Percentiles rank a stretch among this genome's conserved stretches.
Evolutionary conservation across 2,797 vertebrate genomes (phyloP).

Genomic region (Alosa sapidissima): DNA sequence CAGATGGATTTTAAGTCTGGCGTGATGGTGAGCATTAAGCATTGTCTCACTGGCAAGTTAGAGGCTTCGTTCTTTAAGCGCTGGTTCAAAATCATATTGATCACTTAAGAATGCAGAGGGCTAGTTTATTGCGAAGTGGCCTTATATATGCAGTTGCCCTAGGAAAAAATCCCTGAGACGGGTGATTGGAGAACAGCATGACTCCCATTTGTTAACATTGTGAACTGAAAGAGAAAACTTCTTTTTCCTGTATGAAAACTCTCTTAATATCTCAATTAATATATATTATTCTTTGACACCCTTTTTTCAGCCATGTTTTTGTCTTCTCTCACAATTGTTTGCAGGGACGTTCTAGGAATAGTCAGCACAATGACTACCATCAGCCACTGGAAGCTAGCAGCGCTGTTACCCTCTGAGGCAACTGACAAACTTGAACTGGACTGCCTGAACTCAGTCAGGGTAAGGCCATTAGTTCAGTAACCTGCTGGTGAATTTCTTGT

Average conservation of each 20-base stretch:
- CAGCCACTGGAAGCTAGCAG: slow-evolving; percentile 71
- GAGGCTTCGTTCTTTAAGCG: too few relatives aligned
- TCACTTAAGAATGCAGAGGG: too few relatives aligned
- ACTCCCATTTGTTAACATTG: too few relatives aligned
- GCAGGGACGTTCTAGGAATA: slow-evolving; percentile 84
- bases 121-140: too few relatives aligned
- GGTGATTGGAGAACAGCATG: too few relatives aligned
- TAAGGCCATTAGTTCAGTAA: slow-evolving; percentile 57
- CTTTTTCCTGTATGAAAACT: background rate
- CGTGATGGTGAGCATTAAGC: too few relatives aligned
- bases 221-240: too few relatives aligned
- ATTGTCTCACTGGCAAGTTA: too few relatives aligned
- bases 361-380: slow-evolving; percentile 82
- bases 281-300: background rate
- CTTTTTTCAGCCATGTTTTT: slow-evolving; percentile 24
- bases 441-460: slow-evolving; percentile 85
- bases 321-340: slow-evolving; percentile 37
- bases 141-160: too few relatives aligned
- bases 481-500: slow-evolving; percentile 15
- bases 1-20: too few relatives aligned
- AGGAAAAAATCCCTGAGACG: too few relatives aligned
- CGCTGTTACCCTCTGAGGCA: slow-evolving; percentile 79
- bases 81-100: too few relatives aligned
- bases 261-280: background rate
- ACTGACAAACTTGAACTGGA: slow-evolving; percentile 81